Conservation (phyloP, 1,140 invertebrate species). For the Chelonus insularis region DNA sequence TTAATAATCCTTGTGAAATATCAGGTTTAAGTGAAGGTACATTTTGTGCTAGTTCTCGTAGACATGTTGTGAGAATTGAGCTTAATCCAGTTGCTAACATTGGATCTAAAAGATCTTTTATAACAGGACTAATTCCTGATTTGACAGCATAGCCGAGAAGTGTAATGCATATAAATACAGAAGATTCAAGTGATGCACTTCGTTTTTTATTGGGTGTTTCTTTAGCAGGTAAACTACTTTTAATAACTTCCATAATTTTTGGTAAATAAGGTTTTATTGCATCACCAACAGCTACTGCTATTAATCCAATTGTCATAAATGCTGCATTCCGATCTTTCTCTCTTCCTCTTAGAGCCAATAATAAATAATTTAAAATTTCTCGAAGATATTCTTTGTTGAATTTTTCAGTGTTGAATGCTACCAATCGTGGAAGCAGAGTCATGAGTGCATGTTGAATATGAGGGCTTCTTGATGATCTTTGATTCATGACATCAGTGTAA, state of each 20-base stretch:
- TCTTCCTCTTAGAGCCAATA: slow-evolving; percentile 73
- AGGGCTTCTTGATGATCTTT: slow-evolving; percentile 71
- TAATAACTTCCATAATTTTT: slow-evolving; percentile 86
- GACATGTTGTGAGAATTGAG: slow-evolving; percentile 84
- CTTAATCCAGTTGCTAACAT: slow-evolving; percentile 92
- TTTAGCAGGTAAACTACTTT: slow-evolving; percentile 77
- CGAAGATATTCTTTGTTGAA: slow-evolving; percentile 80
- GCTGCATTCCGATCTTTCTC: slow-evolving; percentile 84
- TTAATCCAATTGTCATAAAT: slow-evolving; percentile 87
- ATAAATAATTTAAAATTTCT: slow-evolving; percentile 77
- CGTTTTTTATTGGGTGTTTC: slow-evolving; percentile 75
- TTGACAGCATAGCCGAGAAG: slow-evolving; percentile 86
- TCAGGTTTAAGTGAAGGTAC: slow-evolving; percentile 86
- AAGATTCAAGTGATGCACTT: slow-evolving; percentile 74
- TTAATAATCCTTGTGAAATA: slow-evolving; percentile 89
- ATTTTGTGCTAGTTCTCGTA: slow-evolving; percentile 86
- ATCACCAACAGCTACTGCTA: slow-evolving; percentile 86
- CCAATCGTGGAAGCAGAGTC: slow-evolving; percentile 88
- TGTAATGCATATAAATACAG: slow-evolving; percentile 94
- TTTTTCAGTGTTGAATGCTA: slow-evolving; percentile 84
- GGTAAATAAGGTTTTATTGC: slow-evolving; percentile 80
- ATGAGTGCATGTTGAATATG: slow-evolving; percentile 89
- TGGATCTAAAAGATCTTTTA: slow-evolving; percentile 83
- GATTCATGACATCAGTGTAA: slow-evolving; percentile 77
- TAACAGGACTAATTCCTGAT: slow-evolving; percentile 73